Conservation (phyloP, 2,113 vertebrate species). For the Catagonus wagneri region DNA sequence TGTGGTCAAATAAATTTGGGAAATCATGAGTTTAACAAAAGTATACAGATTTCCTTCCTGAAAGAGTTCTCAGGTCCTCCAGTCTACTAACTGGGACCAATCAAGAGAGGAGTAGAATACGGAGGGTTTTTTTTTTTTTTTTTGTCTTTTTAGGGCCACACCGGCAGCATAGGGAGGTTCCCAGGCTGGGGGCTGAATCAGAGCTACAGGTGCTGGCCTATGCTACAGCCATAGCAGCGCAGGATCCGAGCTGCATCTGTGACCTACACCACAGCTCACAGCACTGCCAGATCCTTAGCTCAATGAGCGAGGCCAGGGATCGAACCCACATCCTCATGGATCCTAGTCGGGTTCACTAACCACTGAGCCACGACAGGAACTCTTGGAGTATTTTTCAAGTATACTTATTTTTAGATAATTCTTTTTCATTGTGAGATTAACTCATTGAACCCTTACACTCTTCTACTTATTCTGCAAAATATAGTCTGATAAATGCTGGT, state of each 20-base stretch:
- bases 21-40: conserved; percentile 23
- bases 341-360: too few species aligned
- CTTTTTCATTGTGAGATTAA: not conserved
- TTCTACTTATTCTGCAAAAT: not conserved
- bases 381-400: not conserved
- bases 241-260: too few species aligned
- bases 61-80: not conserved
- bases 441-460: not conserved
- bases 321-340: too few species aligned
- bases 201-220: too few species aligned
- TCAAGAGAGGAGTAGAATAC: not conserved
- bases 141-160: too few species aligned
- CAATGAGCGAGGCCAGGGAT: too few species aligned
- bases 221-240: too few species aligned
- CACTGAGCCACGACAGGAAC: too few species aligned
- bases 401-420: not conserved
- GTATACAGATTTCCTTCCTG: not conserved
- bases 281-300: too few species aligned
- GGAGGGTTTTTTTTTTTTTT: not conserved
- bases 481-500: not conserved
- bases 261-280: too few species aligned
- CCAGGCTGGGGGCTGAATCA: too few species aligned
- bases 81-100: not conserved
- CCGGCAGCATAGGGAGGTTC: too few species aligned
- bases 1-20: not conserved